These are phyloP conservation scores for Otocyon megalotis DNA, from an alignment of 2,113 vertebrate genomes.

Conservation along the genomic window DNA sequence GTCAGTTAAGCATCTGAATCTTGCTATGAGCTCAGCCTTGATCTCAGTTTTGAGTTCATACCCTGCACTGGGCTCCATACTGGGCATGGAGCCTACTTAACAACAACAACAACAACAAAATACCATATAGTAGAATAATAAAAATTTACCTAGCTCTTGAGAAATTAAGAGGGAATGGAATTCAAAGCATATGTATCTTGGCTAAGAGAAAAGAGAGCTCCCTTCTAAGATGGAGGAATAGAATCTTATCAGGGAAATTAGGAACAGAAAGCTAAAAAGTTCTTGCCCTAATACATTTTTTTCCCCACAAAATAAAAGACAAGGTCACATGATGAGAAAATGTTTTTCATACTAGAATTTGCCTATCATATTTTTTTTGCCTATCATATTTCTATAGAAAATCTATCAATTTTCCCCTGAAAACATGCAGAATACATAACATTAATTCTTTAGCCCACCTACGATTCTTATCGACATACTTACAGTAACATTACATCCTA, in stretches of 20 bases:
- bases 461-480: not conserved
- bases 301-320: not conserved
- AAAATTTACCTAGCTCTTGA: not conserved
- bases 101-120: too few species aligned
- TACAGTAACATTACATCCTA: not conserved
- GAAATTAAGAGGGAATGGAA: not conserved
- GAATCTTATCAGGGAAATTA: not conserved
- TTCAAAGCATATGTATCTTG: constrained; percentile 1
- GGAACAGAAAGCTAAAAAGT: constrained; percentile 33
- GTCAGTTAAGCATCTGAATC: not conserved
- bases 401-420: not conserved
- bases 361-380: not conserved
- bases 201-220: not conserved
- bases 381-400: constrained; percentile 1
- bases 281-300: not conserved
- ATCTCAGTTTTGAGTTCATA: not conserved
- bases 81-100: not conserved
- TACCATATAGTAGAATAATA: not conserved
- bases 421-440: not conserved
- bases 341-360: not conserved
- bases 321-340: constrained; percentile 19
- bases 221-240: not conserved
- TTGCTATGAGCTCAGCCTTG: not conserved
- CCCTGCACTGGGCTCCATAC: not conserved
- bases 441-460: not conserved